These are phyloP conservation scores for Amblyraja radiata DNA, from an alignment of 2,797 vertebrate genomes.

Conservation along the genomic window DNA sequence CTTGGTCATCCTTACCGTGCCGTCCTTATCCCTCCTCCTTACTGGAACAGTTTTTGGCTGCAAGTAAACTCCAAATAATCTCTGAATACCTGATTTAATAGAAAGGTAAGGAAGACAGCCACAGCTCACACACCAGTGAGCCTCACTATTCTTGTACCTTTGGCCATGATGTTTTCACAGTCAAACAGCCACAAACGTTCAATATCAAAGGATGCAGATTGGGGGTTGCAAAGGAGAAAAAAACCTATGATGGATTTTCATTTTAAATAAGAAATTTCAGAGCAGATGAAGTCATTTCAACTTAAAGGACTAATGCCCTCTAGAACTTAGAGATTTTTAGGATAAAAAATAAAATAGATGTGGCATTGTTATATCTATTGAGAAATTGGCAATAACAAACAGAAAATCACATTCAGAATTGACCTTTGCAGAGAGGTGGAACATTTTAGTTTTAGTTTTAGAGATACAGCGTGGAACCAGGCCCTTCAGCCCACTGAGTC, in stretches of 20 bases:
- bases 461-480: too few relatives aligned
- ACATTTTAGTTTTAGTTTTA: too few relatives aligned
- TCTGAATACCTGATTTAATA: background rate
- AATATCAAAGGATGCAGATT: background rate
- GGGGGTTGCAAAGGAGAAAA: background rate
- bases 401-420: background rate
- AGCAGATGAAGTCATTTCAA: background rate
- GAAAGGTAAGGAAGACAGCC: background rate
- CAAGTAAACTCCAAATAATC: background rate
- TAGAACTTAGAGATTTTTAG: background rate
- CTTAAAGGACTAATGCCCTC: background rate
- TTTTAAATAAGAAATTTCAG: background rate
- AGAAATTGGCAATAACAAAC: background rate
- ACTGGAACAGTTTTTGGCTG: too few relatives aligned
- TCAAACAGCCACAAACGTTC: background rate
- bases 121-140: background rate
- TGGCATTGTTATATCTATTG: background rate
- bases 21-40: too few relatives aligned
- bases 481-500: too few relatives aligned
- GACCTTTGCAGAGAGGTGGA: background rate
- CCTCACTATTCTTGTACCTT: background rate
- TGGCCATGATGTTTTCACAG: background rate
- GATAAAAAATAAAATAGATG: background rate
- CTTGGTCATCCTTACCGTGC: too few relatives aligned
- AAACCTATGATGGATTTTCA: background rate